Evolutionary conservation across 92 coral and sea anemone species (phyloP), one percentile per base, ranked within the genome.

Genomic region (Galaxea fascicularis): DNA sequence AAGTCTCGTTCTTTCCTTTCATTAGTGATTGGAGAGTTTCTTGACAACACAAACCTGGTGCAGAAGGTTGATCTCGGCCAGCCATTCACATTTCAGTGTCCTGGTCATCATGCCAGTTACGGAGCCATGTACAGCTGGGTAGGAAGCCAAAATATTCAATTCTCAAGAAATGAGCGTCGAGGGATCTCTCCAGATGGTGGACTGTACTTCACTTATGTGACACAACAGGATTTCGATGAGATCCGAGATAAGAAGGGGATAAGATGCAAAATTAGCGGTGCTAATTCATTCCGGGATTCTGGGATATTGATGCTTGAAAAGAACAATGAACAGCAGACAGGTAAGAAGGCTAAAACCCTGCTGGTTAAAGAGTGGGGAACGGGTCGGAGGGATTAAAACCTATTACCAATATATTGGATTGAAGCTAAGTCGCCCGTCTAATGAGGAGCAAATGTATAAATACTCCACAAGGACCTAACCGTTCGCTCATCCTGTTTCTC

Each of bases 11-110:
- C 17, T 31, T 44, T 45, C 22, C 30, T 39, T 30, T 30, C 27
- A 12, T 12, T 27, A 79, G 84, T 8, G n/a, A 27, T 7, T 79
- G 84, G 84, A 49, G 28, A 52, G 0, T 79, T 79, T 24, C 49
- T 79, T 18, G 10, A 49, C 46, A 30, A 1, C 29, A 13, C 8
- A 13, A 49, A 52, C 15, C 10, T n/a, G 51, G 65, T 1, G 39
- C 20, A 49, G 6, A 21, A n/a, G 22, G 84, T 79, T 12, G 44
- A 79, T 15, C 84, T 79, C n/a, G 84, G 84, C 12, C 30, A 79
- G 66, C 4, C 84, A 10, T 79, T 79, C 25, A 41, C 24, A 8
- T 29, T 79, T 49, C 84, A 21, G 9, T 79, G 84, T 13, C 84
- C 84, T 52, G 28, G 66, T 41, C 84, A 67, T 21, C 14, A 39